Percentiles rank a stretch among this genome's conserved stretches.
Evolutionary conservation across 2,113 vertebrate genomes (phyloP).

Genomic region (Daphoenositta chrysoptera): DNA sequence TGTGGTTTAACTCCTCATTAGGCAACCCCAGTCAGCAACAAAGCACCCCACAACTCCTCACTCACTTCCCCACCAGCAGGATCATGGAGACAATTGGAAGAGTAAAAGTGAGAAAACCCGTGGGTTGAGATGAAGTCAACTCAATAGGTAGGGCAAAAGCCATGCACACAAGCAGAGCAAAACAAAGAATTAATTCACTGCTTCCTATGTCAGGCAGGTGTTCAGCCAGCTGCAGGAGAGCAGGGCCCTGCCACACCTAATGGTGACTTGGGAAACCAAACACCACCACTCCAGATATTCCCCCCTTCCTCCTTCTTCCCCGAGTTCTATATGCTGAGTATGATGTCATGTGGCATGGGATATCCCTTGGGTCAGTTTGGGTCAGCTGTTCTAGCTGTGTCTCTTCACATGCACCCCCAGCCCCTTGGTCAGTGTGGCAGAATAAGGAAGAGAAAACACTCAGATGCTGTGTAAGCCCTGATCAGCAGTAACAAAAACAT

Average conservation of each 20-base stretch:
- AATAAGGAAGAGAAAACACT: neutral
- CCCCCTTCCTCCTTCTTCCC: neutral
- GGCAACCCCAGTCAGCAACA: neutral
- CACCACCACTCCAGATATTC: neutral
- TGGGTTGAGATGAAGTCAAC: neutral
- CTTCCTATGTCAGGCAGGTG: neutral
- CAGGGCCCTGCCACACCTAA: no score
- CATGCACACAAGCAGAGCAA: neutral
- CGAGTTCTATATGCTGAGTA: neutral
- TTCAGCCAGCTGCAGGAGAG: neutral
- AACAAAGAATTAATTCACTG: neutral
- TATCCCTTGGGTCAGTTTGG: neutral
- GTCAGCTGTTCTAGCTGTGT: neutral
- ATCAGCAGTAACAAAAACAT: neutral
- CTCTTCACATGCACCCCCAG: no score
- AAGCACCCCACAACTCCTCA: neutral
- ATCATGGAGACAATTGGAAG: neutral
- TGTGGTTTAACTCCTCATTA: accelerated
- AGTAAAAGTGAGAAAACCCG: neutral
- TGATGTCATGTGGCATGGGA: neutral
- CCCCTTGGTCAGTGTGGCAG: neutral
- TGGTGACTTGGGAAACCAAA: neutral
- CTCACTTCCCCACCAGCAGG: neutral
- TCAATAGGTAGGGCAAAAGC: neutral
- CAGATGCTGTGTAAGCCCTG: neutral